Conservation (phyloP, 2,797 vertebrate genomes). For the Pangasius mekongensis region DNA sequence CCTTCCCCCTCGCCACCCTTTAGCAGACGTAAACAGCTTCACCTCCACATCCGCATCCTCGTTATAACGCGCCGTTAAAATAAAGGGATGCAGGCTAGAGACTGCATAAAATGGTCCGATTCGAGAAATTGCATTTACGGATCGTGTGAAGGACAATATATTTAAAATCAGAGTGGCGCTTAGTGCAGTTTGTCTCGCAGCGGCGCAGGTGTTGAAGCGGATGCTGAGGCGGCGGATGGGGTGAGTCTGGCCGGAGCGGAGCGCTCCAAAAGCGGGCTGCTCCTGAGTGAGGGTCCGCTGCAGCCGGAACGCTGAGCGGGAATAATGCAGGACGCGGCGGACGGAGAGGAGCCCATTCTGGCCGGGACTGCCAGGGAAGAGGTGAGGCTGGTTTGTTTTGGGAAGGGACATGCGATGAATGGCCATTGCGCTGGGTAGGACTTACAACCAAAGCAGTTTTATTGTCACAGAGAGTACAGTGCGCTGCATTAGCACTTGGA, state of each 20-base stretch:
- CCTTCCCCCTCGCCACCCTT: neutral
- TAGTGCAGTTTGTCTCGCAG: neutral
- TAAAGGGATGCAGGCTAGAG: constrained; percentile 7
- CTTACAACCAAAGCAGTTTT: neutral
- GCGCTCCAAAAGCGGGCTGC: constrained; percentile 61
- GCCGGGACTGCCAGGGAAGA: constrained; percentile 78
- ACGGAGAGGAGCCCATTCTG: constrained; percentile 79
- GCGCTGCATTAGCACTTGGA: neutral
- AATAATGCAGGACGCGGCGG: constrained; percentile 81
- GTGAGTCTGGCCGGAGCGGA: constrained; percentile 77
- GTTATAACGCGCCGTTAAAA: neutral
- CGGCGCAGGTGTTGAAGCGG: constrained; percentile 71
- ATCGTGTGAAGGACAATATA: constrained; percentile 27
- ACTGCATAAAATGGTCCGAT: constrained; percentile 27
- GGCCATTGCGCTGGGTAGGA: neutral
- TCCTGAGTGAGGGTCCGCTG: constrained; percentile 69
- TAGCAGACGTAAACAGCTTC: constrained; percentile 42
- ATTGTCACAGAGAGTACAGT: neutral
- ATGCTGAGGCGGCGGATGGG: constrained; percentile 79
- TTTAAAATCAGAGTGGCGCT: neutral
- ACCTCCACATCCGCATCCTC: constrained; percentile 22
- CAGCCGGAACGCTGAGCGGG: constrained; percentile 53
- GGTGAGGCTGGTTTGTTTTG: constrained; percentile 63
- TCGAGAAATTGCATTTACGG: constrained; percentile 8
- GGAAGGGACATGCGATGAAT: neutral